Conservation (phyloP, 2,113 vertebrate genomes). For the Nesogale talazaci region DNA sequence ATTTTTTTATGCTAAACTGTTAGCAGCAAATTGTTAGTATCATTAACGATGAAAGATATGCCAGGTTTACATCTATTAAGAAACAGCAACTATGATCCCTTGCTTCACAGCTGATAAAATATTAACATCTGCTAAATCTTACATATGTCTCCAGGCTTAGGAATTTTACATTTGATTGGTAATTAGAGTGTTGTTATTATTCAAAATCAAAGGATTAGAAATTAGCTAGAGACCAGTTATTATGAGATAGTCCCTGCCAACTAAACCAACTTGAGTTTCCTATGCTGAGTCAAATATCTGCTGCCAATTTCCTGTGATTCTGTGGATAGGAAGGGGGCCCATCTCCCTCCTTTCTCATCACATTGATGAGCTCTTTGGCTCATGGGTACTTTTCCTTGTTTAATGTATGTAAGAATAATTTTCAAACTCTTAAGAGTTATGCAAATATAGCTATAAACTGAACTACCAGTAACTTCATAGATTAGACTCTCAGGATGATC, state of each 20-base stretch:
- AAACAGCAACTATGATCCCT: not conserved
- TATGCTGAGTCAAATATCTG: not conserved
- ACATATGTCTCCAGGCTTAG: conserved; percentile 19
- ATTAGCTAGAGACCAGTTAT: not conserved
- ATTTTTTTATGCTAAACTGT: not conserved
- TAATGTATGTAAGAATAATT: not conserved
- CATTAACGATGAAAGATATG: conserved; percentile 22
- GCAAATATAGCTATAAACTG: not conserved
- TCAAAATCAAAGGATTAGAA: conserved; percentile 55
- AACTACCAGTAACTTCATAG: not conserved
- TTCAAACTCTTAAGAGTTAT: not conserved
- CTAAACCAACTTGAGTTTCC: not conserved
- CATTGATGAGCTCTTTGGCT: not conserved
- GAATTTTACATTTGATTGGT: conserved; percentile 46
- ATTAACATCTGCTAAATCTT: conserved; percentile 39
- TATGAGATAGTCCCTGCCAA: not conserved
- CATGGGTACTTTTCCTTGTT: not conserved
- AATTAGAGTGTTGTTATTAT: conserved; percentile 38
- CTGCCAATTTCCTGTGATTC: not conserved
- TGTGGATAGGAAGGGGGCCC: not conserved
- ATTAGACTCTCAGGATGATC: not conserved
- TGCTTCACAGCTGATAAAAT: conserved; percentile 47
- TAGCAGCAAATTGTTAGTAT: not conserved
- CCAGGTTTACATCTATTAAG: conserved; percentile 9
- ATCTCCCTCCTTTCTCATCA: not conserved